Conservation (phyloP, 2,888 invertebrate species). For the Polietes domitor region DNA sequence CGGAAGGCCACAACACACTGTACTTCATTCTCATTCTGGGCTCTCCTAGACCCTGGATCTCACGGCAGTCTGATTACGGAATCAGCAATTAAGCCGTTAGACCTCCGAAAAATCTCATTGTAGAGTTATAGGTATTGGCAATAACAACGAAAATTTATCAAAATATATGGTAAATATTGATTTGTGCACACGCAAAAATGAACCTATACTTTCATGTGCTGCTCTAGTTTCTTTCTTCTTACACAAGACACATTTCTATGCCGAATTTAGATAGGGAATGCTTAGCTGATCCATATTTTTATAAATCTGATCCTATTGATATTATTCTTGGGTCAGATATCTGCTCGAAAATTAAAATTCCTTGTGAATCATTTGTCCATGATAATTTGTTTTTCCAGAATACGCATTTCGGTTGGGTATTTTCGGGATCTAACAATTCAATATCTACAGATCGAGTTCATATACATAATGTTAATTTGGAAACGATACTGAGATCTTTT, state of each 20-base stretch:
- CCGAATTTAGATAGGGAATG: background rate
- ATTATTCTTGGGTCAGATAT: too few relatives aligned
- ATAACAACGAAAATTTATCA: conserved; percentile 4
- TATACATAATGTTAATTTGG: conserved; percentile 10
- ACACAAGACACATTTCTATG: background rate
- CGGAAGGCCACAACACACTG: conserved; percentile 6
- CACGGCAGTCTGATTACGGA: conserved; percentile 48
- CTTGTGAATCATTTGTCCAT: conserved; percentile 14
- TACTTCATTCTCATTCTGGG: conserved; percentile 32
- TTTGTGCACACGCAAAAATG: conserved; percentile 2
- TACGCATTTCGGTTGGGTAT: too few relatives aligned
- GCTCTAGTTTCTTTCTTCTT: conserved; percentile 7
- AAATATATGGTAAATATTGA: conserved; percentile 17
- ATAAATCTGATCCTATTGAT: too few relatives aligned
- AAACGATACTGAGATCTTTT: too few relatives aligned
- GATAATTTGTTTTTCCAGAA: too few relatives aligned
- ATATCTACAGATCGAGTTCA: background rate
- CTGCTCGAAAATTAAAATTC: background rate
- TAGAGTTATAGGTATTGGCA: background rate
- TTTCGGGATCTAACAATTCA: background rate
- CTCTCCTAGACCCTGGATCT: conserved; percentile 49
- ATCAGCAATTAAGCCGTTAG: conserved; percentile 36
- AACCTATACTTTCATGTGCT: background rate
- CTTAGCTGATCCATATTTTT: too few relatives aligned
- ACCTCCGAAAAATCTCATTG: conserved; percentile 20